Base-by-base conservation (phyloP, 2,888 invertebrate genomes). In the Malthinus flaveolus region DNA sequence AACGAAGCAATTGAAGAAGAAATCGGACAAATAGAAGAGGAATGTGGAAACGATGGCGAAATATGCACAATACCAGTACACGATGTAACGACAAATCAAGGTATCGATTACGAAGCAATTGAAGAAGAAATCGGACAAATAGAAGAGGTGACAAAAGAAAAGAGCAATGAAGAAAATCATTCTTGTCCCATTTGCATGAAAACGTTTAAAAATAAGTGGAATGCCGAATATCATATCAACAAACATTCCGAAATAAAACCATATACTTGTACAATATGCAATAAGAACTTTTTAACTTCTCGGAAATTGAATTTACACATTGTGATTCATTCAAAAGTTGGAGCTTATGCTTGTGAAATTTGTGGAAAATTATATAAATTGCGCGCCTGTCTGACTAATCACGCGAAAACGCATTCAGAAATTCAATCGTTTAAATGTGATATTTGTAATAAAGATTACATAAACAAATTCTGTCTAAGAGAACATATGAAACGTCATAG, bases 141-240 rank as follows among this genome's bases (percentile, higher is more conserved):
- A 2, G 23, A 23, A 23, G 5, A 23, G 23, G 5, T 3, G 5
- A 23, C 23, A 3, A 23, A 23, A 45, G 13, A 45, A 12, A 11
- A 8, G n/a, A n/a, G n/a, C 7, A 44, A 51, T n/a, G 49, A 54
- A 44, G 45, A 47, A 6, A 12, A 12, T 4, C 39, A 51, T 31
- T 36, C 12, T 13, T 63, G 63, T 33, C 9, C 49, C n/a, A 48
- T 59, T n/a, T 62, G 62, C 31, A 49, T 59, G 15, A 59, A 59
- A 32, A 31, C 48, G 0, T 62, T 33, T 42, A 49, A 23, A 55
- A 55, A 36, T 46, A 48, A n/a, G 56, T 59, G n/a, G 55, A 55
- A 55, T 8, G 55, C 7, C 55, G 47, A 6, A 45, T 48, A 59
- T 0, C 62, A 62, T 13, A 59, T 48, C 13, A 56, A 12, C 13